These are phyloP conservation scores for Microchrysa polita DNA, from an alignment of 2,888 invertebrate species.

Conservation along the genomic window DNA sequence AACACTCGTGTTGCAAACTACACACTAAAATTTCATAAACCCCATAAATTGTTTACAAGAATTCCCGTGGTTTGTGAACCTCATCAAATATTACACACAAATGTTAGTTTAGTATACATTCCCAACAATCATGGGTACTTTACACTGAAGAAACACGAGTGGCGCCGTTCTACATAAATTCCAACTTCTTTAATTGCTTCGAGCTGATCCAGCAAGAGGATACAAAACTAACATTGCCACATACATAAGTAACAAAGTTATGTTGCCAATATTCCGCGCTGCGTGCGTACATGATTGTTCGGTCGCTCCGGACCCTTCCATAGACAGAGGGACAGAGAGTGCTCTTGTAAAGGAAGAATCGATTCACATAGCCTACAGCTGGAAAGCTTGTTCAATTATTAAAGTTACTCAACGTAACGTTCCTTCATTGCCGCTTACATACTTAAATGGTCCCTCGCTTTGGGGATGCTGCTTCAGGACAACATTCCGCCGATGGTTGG, in stretches of 20 bases:
- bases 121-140: neutral
- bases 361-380: conserved; percentile 5
- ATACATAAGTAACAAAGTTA: neutral
- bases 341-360: neutral
- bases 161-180: conserved; percentile 21
- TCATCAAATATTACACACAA: neutral
- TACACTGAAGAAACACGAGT: conserved; percentile 6
- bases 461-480: neutral
- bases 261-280: neutral
- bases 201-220: neutral
- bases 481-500: neutral
- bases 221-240: neutral
- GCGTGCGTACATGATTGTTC: neutral
- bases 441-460: neutral
- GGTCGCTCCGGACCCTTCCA: neutral
- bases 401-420: neutral
- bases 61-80: too few species aligned
- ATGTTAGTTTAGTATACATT: neutral
- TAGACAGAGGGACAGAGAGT: neutral
- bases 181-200: conserved; percentile 13
- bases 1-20: too few species aligned
- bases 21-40: too few species aligned
- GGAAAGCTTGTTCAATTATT: neutral
- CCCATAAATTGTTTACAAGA: too few species aligned
- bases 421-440: neutral